Evolutionary conservation across 2,888 invertebrate genomes (phyloP), one percentile per base, ranked within the genome.

Genomic region (Ferrisia virgata): DNA sequence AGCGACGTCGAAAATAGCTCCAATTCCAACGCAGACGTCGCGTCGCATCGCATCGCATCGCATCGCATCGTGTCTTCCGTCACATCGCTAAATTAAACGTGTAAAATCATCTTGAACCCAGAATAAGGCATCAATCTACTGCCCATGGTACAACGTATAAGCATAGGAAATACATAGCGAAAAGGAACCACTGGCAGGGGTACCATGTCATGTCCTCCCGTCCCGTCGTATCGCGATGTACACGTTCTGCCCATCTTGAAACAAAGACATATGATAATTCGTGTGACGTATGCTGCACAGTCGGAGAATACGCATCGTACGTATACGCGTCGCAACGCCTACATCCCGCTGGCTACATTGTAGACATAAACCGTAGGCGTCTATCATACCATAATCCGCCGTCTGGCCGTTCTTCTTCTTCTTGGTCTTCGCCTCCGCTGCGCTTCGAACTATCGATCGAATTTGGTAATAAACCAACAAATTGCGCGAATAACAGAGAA

Each of bases 291-390:
- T 8, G 13, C 58, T 11, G 13, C 13, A 58, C 18, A 28, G 31
- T 31, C 31, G n/a, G n/a, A 76, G 36, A 33, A 76, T 76, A 76
- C 72, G 72, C 72, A 36, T 76, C 36, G 36, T 64, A 64, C 36
- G 36, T 64, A 64, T 69, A 76, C 72, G 72, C 72, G 72, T 76
- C 72, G 72, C 72, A 36, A 76, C 72, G 72, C 72, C 72, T 76
- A 76, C 72, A 76, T 36, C 18, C 36, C 72, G 72, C 36, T 76
- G 53, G 72, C 72, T 64, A 64, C 64, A 64, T 64, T 28, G 64
- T 64, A 64, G 64, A 64, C 64, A 64, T 28, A 28, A 64, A 28
- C 64, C 28, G 64, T 64, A 64, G 64, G 64, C 64, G 64, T 64
- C 64, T 64, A 64, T 64, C 64, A 53, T 64, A 64, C 64, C 64